Evolutionary conservation across 2,797 vertebrate species (phyloP).

Genomic region (Aulostomus chinensis): DNA sequence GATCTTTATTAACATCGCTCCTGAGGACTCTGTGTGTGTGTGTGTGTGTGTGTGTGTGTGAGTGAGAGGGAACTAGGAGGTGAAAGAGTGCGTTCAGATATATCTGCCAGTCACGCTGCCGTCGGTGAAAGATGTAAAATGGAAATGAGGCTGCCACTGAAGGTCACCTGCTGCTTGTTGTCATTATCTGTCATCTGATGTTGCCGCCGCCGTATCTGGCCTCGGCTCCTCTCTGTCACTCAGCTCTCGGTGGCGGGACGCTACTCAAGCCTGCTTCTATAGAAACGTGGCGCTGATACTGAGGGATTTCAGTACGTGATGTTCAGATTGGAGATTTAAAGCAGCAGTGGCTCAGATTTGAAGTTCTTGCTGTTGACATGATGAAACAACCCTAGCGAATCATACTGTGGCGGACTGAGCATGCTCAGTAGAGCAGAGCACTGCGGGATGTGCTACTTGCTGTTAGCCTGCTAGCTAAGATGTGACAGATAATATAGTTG

Average conservation of each 20-base stretch:
- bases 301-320: no score
- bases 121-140: slow-evolving; percentile 18
- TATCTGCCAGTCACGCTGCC: slow-evolving; percentile 40
- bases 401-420: no score
- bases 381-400: no score
- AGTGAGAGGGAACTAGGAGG: slow-evolving; percentile 11
- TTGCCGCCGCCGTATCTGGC: slow-evolving; percentile 5
- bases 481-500: no score
- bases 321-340: no score
- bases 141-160: slow-evolving; percentile 25
- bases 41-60: slow-evolving; percentile 9
- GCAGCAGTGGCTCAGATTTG: no score
- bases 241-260: not conserved
- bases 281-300: no score
- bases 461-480: no score
- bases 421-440: no score
- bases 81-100: slow-evolving; percentile 9
- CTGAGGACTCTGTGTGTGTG: slow-evolving; percentile 1
- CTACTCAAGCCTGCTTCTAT: not conserved
- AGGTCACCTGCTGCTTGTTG: slow-evolving; percentile 45
- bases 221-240: slow-evolving; percentile 14
- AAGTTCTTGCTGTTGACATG: no score
- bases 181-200: slow-evolving; percentile 44
- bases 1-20: slow-evolving; percentile 56
- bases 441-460: no score